A percentile compares a stretch with the other conserved stretches of the same genome.
phyloP scores from a whole-genome alignment of 2,797 vertebrate species.

The Hippoglossus hippoglossus region DNA sequence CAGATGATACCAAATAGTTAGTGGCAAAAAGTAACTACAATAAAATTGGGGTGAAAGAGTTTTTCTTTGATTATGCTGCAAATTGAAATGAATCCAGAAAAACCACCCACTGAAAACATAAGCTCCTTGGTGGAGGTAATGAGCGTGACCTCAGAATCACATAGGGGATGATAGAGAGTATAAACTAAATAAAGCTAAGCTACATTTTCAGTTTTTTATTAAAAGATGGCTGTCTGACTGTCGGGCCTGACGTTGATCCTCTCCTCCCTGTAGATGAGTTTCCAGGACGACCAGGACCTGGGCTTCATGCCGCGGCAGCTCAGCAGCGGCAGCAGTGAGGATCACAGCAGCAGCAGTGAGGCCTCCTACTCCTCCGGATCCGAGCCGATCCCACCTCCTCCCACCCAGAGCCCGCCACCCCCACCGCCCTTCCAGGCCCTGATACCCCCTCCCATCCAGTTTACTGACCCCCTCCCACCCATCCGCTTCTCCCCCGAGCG shows the following conservation, averaged over 20 bases:
- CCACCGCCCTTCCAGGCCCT: slow-evolving; percentile 88
- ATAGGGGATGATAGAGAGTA: neutral
- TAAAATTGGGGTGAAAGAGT: too few species aligned
- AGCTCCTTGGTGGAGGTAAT: too few species aligned
- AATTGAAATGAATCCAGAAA: too few species aligned
- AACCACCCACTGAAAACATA: too few species aligned
- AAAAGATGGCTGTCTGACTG: neutral
- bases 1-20: too few species aligned
- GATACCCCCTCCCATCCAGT: slow-evolving; percentile 87
- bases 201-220: neutral
- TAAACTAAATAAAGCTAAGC: too few species aligned
- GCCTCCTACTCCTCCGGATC: slow-evolving; percentile 93
- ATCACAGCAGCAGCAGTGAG: slow-evolving; percentile 92
- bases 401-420: slow-evolving; percentile 90
- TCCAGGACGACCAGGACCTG: slow-evolving; percentile 92
- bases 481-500: slow-evolving; percentile 80
- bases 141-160: neutral
- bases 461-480: slow-evolving; percentile 85
- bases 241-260: neutral
- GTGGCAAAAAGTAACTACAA: too few species aligned
- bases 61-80: too few species aligned
- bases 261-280: slow-evolving; percentile 90
- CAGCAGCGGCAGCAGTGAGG: slow-evolving; percentile 92
- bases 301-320: slow-evolving; percentile 86
- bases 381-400: slow-evolving; percentile 91